Evolutionary conservation across 1,140 invertebrate genomes (phyloP).

Genomic region (Tetraneura akinire): DNA sequence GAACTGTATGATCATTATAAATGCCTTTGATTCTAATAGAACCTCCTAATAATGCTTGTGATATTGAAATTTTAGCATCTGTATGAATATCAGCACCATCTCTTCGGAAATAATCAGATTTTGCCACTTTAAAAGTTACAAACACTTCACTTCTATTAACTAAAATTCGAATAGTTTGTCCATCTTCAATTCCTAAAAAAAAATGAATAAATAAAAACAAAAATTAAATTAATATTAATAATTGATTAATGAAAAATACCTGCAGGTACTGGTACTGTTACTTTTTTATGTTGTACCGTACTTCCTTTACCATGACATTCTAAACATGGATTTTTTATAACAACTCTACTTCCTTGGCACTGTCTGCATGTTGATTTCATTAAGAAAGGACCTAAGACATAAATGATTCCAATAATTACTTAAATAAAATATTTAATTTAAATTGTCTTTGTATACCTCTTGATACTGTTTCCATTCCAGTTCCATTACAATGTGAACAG

Average conservation of each 20-base stretch:
- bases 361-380: slow-evolving; percentile 94
- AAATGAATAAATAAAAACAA: slow-evolving; percentile 29
- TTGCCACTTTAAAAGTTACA: slow-evolving; percentile 88
- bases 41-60: slow-evolving; percentile 93
- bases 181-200: slow-evolving; percentile 80
- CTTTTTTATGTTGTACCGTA: slow-evolving; percentile 83
- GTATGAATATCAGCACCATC: slow-evolving; percentile 95
- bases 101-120: slow-evolving; percentile 86
- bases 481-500: slow-evolving; percentile 95
- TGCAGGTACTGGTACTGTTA: slow-evolving; percentile 94
- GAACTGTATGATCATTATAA: slow-evolving; percentile 89
- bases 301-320: slow-evolving; percentile 94
- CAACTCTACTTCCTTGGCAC: slow-evolving; percentile 84
- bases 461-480: slow-evolving; percentile 89
- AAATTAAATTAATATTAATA: slow-evolving; percentile 13
- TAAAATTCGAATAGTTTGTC: slow-evolving; percentile 91
- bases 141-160: slow-evolving; percentile 90
- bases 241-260: slow-evolving; percentile 61
- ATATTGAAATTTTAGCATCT: slow-evolving; percentile 79
- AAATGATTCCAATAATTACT: slow-evolving; percentile 25
- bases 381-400: slow-evolving; percentile 82
- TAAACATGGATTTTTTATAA: slow-evolving; percentile 87
- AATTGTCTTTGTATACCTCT: slow-evolving; percentile 64
- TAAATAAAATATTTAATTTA: neutral
- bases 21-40: slow-evolving; percentile 88